Percentiles rank a stretch among this genome's conserved stretches.
phyloP scores from a whole-genome alignment of 2,888 invertebrate genomes.

The Agrotis puta region DNA sequence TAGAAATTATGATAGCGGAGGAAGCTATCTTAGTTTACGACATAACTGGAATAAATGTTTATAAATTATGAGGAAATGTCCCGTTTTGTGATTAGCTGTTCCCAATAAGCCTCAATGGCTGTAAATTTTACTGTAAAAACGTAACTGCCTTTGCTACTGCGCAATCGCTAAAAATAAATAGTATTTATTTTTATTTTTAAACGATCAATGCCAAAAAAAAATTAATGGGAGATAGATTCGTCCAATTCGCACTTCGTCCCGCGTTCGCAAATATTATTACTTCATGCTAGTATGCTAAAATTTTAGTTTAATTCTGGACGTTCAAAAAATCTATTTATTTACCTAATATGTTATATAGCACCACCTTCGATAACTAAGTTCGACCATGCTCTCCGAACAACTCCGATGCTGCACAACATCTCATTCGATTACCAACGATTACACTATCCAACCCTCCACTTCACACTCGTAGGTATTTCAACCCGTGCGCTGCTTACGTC shows the following conservation, averaged over 20 bases:
- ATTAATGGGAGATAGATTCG: too few relatives aligned
- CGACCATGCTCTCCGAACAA: not conserved
- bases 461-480: constrained; percentile 52
- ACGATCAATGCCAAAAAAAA: too few relatives aligned
- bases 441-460: constrained; percentile 49
- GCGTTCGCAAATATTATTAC: too few relatives aligned
- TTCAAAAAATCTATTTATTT: too few relatives aligned
- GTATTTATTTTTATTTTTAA: too few relatives aligned
- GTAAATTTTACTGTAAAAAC: too few relatives aligned
- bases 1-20: constrained; percentile 16
- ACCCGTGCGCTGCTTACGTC: constrained; percentile 50
- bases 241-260: not conserved
- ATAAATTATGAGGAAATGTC: not conserved
- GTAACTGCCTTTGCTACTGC: too few relatives aligned
- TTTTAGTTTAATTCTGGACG: too few relatives aligned
- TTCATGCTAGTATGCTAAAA: too few relatives aligned
- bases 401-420: constrained; percentile 18
- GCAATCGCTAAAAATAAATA: too few relatives aligned
- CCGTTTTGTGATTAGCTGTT: not conserved
- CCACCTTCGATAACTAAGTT: not conserved
- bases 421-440: constrained; percentile 31
- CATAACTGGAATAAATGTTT: constrained; percentile 14
- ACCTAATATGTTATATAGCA: not conserved
- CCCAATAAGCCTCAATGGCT: not conserved
- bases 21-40: constrained; percentile 4